These are phyloP conservation scores for Alouatta palliata DNA, from an alignment of 2,113 vertebrate genomes.

Conservation along the genomic window DNA sequence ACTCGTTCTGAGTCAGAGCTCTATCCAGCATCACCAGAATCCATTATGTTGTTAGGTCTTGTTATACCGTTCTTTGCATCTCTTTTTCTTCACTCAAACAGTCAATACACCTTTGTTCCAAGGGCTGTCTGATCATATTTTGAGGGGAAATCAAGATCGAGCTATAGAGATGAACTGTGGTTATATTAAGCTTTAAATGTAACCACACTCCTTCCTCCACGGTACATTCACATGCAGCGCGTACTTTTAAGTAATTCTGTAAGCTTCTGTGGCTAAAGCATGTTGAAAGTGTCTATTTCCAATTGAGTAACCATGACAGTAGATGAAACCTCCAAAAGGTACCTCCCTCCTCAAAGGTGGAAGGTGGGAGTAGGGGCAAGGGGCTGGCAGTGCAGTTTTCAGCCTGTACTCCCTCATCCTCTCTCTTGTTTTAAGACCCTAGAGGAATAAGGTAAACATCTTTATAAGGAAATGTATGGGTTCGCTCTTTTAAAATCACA, in stretches of 20 bases:
- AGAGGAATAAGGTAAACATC: background rate
- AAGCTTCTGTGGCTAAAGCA: conserved; percentile 1
- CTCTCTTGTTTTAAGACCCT: background rate
- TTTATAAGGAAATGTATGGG: background rate
- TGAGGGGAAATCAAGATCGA: background rate
- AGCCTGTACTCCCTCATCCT: background rate
- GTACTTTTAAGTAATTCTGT: conserved; percentile 6
- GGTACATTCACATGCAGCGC: background rate
- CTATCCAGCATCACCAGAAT: conserved; percentile 22
- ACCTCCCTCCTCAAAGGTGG: background rate
- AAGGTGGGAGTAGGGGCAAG: background rate
- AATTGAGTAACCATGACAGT: conserved; percentile 35
- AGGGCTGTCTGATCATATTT: conserved; percentile 23
- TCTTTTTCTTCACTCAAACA: conserved; percentile 53
- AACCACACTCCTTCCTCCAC: background rate
- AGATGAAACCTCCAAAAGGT: background rate
- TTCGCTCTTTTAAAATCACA: background rate
- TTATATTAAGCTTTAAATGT: background rate
- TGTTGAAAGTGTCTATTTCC: conserved; percentile 35
- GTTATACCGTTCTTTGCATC: conserved; percentile 56
- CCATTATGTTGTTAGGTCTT: conserved; percentile 53
- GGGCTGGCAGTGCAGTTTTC: background rate
- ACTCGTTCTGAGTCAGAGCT: conserved; percentile 43
- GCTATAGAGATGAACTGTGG: background rate
- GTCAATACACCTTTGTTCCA: conserved; percentile 43